Conservation (phyloP, 2,888 invertebrate species). For the Nowickia ferox region DNA sequence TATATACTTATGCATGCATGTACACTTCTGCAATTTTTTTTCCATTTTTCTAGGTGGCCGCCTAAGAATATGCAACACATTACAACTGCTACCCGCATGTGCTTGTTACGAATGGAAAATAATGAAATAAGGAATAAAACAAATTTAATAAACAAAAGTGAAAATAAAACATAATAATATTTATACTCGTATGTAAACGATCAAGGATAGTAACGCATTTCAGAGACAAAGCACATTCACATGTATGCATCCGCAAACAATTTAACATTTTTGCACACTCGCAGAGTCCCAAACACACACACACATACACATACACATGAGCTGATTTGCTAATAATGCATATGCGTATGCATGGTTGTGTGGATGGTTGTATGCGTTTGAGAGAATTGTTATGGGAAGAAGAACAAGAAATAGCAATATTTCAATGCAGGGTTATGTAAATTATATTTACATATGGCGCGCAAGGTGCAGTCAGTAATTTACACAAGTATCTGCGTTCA, state of each 20-base stretch:
- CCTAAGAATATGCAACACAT: conserved; percentile 25
- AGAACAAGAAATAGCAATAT: not conserved
- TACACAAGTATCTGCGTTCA: not conserved
- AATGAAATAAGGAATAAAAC: not conserved
- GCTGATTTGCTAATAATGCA: not conserved
- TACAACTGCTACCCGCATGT: not conserved
- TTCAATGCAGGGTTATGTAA: conserved; percentile 34
- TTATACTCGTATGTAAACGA: not conserved
- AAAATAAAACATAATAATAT: conserved; percentile 3
- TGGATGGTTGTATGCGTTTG: not conserved
- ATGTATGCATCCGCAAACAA: conserved; percentile 21
- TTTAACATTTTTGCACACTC: conserved; percentile 19
- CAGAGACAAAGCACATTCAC: conserved; percentile 22
- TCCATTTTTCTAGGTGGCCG: no score
- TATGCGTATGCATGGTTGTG: not conserved
- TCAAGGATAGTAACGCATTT: conserved; percentile 50
- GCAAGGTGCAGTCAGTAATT: not conserved
- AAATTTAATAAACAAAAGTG: not conserved
- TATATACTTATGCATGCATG: no score
- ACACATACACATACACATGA: not conserved
- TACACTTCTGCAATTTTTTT: no score
- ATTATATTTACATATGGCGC: conserved; percentile 8
- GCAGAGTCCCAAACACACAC: not conserved
- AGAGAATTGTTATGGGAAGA: conserved; percentile 4
- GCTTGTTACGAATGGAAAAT: not conserved